Base-by-base conservation (phyloP, 2,888 invertebrate genomes). In the Teinopalpus imperialis region DNA sequence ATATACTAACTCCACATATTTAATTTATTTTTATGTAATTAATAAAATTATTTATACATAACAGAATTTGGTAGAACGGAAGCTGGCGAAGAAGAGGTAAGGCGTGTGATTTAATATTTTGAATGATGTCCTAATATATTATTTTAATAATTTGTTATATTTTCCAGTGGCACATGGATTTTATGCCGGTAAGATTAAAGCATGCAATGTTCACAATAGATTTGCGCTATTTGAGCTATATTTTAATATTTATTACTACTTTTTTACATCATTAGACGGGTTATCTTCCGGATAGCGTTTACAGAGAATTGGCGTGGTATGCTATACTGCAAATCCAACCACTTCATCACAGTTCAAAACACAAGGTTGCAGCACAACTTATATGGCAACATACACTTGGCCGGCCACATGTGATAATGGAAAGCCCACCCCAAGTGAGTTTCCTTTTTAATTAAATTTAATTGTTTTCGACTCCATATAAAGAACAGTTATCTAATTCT, bases 371-470 rank as follows among this genome's bases (percentile, higher is more conserved):
- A 0, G 87, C 88, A 0, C 79, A 82, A 45, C 57, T 86, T 6
- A 87, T 88, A n/a, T 88, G 88, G 88, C 79, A 82, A 51, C 83
- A 88, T 43, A 86, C 86, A 0, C 65, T 88, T n/a, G 86, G 86
- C 2, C 66, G 88, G 41, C 88, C 88, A 1, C 80, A 86, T 45
- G 81, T 88, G 2, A 86, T 88, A 8, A 70, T 88, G 81, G 88
- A 87, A 61, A 86, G 71, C 50, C 75, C 86, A 10, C 87, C 88
- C 1, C 88, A 88, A 69, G 87, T 76, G 57, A 53, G 51, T 34
- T 9, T 27, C 0, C 0, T 2, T 27, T 16, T 24, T 18, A 20
- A 9, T 2, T 12, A 26, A 26, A 29, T 30, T 8, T 29, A 13
- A 1, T 34, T 29, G 7, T 12, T 4, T 13, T 12, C n/a, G n/a